Evolutionary conservation across 2,888 invertebrate species (phyloP), one percentile per base, ranked within the genome.

Genomic region (Lepidocyrtoides sp.): DNA sequence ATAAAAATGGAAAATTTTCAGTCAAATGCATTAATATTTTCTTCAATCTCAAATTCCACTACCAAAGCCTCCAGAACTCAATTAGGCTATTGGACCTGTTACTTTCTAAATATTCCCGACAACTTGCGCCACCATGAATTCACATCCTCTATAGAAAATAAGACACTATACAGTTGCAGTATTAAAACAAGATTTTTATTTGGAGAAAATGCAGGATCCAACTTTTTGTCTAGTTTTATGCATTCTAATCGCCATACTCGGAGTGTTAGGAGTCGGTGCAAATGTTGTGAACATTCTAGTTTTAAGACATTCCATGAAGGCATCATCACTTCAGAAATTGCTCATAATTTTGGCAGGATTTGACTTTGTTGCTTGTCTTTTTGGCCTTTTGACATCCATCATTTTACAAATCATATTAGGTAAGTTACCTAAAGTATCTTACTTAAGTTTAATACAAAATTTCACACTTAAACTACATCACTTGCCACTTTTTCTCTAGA

Each of bases 51-150:
- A n/a, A n/a, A n/a, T n/a, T n/a, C n/a, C n/a, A n/a, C n/a, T n/a
- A n/a, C n/a, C n/a, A n/a, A n/a, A n/a, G n/a, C n/a, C n/a, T n/a
- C n/a, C n/a, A n/a, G n/a, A n/a, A n/a, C n/a, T n/a, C n/a, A n/a
- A n/a, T n/a, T n/a, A n/a, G 89, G 82, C 0, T 89, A 89, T 48
- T 89, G 89, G 89, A 82, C 69, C 17, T 89, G 89, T 17, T 72
- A 82, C 14, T 72, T 89, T 10, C 17, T 89, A 29, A 72, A 89
- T 8, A 7, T 66, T 23, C 54, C 69, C 10, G 69, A 54, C 10
- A 17, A 69, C 8, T 14, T 20, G 23, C n/a, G 29, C 17, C 10
- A 10, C n/a, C n/a, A n/a, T n/a, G 5, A 17, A 51, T 79, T 60
- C 51, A 7, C n/a, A 4, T 60, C 86, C 10, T 44, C 86, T 17